phyloP scores from a whole-genome alignment of 2,888 invertebrate genomes.

The Drosophila robusta region DNA sequence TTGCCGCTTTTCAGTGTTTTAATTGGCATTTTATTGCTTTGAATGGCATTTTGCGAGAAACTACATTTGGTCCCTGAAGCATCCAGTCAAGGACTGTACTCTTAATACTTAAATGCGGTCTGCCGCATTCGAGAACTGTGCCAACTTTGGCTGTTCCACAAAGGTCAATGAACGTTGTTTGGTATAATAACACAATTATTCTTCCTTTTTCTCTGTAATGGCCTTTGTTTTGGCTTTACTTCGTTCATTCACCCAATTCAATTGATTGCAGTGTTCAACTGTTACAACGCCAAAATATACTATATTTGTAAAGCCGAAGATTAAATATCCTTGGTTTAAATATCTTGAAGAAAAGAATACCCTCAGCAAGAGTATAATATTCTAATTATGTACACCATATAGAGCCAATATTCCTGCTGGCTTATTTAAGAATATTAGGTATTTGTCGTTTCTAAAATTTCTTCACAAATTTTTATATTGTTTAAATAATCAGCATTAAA shows the following conservation, averaged over 20 bases:
- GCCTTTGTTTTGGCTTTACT: slow-evolving; percentile 11
- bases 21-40: slow-evolving; percentile 67
- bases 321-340: too few species aligned
- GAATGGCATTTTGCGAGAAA: slow-evolving; percentile 10
- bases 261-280: neutral
- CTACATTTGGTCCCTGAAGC: slow-evolving; percentile 27
- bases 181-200: slow-evolving; percentile 61
- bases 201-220: slow-evolving; percentile 3
- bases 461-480: too few species aligned
- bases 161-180: slow-evolving; percentile 57
- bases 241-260: slow-evolving; percentile 13
- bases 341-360: too few species aligned
- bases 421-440: too few species aligned
- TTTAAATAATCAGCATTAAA: too few species aligned
- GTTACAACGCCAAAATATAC: too few species aligned
- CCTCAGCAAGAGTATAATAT: too few species aligned
- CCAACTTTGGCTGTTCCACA: slow-evolving; percentile 32
- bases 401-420: too few species aligned
- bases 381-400: too few species aligned
- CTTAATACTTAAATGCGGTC: slow-evolving; percentile 39
- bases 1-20: slow-evolving; percentile 38
- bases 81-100: slow-evolving; percentile 27
- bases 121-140: slow-evolving; percentile 47
- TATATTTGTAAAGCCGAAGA: neutral
- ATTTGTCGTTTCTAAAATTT: too few species aligned